Evolutionary conservation across 2,113 vertebrate species (phyloP).

Genomic region (Nipponia nippon): DNA sequence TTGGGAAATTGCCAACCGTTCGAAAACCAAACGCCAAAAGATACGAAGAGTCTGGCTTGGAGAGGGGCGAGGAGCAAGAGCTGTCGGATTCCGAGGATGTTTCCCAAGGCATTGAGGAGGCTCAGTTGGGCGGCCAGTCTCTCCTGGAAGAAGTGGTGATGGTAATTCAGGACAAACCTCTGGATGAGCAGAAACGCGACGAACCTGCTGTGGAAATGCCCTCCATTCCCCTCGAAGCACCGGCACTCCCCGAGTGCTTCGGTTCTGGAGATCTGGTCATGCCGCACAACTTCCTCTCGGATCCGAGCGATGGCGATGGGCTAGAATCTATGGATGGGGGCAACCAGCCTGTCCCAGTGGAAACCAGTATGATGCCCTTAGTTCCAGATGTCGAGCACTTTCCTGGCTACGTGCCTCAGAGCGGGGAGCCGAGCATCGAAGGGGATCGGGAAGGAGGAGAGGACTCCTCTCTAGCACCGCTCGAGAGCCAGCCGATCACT

Average conservation of each 20-base stretch:
- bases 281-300: constrained; percentile 71
- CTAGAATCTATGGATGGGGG: constrained; percentile 82
- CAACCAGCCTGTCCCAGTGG: constrained; percentile 70
- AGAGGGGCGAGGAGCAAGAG: constrained; percentile 77
- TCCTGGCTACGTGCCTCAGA: constrained; percentile 79
- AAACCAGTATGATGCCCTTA: constrained; percentile 72
- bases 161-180: constrained; percentile 71
- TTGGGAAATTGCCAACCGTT: constrained; percentile 89
- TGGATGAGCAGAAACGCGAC: constrained; percentile 63
- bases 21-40: constrained; percentile 81
- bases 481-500: constrained; percentile 97
- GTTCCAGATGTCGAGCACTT: constrained; percentile 79
- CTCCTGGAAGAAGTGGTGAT: constrained; percentile 79
- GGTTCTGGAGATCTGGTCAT: constrained; percentile 60
- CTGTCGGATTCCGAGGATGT: constrained; percentile 75
- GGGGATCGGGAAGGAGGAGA: constrained; percentile 85
- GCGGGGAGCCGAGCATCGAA: constrained; percentile 72
- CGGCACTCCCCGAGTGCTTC: constrained; percentile 65
- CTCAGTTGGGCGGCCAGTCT: constrained; percentile 66
- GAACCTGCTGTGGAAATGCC: constrained; percentile 53
- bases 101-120: constrained; percentile 67
- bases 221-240: constrained; percentile 40
- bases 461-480: constrained; percentile 88
- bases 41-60: constrained; percentile 76
- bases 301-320: constrained; percentile 59